Conservation (phyloP, 2,113 vertebrate genomes). For the Notiomystis cincta region DNA sequence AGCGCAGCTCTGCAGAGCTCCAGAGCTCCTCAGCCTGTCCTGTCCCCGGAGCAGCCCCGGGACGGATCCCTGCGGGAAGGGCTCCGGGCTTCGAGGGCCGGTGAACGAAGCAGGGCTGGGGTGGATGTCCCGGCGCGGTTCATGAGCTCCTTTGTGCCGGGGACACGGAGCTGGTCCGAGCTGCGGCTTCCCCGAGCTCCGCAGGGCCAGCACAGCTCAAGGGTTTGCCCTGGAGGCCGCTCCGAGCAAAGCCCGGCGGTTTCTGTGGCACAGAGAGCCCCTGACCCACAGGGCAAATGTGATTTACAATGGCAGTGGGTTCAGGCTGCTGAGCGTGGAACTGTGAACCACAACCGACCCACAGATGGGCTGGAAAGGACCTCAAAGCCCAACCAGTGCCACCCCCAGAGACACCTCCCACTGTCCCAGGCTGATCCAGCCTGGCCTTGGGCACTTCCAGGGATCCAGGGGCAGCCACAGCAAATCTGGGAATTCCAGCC, state of each 20-base stretch:
- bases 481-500: background rate
- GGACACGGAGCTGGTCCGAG: background rate
- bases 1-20: conserved; percentile 1
- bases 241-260: background rate
- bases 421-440: background rate
- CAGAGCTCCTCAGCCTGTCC: background rate
- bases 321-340: background rate
- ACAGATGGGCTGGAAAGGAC: background rate
- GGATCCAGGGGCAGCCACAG: background rate
- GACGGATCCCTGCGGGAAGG: background rate
- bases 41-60: background rate
- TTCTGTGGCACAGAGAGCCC: accelerated
- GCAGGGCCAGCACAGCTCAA: background rate
- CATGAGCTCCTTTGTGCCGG: background rate
- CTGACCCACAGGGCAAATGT: background rate
- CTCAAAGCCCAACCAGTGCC: background rate
- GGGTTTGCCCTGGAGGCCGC: background rate
- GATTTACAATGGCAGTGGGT: background rate
- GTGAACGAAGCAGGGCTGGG: background rate
- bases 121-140: background rate
- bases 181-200: background rate
- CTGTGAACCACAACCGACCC: background rate
- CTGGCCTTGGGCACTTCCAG: background rate
- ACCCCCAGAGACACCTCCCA: background rate
- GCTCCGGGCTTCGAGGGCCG: background rate